phyloP scores from a whole-genome alignment of 2,888 invertebrate species.

The Apodemia zela region DNA sequence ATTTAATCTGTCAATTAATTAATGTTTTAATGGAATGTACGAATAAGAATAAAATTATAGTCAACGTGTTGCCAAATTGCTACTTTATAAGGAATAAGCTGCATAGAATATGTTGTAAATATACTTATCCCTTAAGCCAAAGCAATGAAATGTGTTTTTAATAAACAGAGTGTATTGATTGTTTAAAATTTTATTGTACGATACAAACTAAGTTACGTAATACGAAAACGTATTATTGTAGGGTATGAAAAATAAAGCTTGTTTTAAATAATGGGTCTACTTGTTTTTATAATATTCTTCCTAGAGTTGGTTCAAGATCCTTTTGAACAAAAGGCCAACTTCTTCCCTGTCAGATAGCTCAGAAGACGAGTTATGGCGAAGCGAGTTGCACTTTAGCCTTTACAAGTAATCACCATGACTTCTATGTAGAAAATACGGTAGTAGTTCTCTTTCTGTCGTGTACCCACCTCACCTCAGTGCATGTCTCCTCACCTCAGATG shows the following conservation, averaged over 20 bases:
- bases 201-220: constrained; percentile 50
- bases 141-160: constrained; percentile 61
- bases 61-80: constrained; percentile 75
- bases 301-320: no score
- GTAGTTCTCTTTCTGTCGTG: no score
- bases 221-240: constrained; percentile 57
- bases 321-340: no score
- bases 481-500: no score
- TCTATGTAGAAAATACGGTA: no score
- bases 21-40: constrained; percentile 42
- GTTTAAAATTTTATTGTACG: constrained; percentile 46
- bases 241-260: constrained; percentile 74
- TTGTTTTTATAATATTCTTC: constrained; percentile 6
- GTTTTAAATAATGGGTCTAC: constrained; percentile 56
- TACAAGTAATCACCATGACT: no score
- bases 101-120: constrained; percentile 72
- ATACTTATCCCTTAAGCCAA: constrained; percentile 57
- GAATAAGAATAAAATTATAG: constrained; percentile 62
- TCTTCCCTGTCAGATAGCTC: no score
- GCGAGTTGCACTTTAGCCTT: no score
- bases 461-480: no score
- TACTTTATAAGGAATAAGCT: constrained; percentile 60
- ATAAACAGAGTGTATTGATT: constrained; percentile 55
- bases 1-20: constrained; percentile 70
- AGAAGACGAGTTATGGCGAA: no score